These are phyloP conservation scores for Nasonia giraulti DNA, from an alignment of 1,140 invertebrate genomes.

Conservation along the genomic window DNA sequence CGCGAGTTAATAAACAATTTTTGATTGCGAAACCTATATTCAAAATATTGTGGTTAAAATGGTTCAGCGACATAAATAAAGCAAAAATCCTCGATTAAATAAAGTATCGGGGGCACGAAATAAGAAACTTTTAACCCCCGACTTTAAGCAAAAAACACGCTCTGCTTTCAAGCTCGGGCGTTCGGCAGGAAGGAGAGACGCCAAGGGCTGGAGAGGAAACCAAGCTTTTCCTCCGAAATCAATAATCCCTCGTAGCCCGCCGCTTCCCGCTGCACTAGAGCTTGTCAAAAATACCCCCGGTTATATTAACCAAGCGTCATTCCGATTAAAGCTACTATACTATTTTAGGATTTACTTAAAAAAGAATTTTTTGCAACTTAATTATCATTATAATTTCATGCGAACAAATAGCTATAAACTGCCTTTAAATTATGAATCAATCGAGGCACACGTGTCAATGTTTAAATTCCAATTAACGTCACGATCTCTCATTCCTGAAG, in stretches of 20 bases:
- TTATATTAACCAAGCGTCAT: background rate
- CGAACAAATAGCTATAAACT: no score
- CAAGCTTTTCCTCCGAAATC: conserved; percentile 68
- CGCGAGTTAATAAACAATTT: background rate
- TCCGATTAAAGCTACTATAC: no score
- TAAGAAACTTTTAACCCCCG: background rate
- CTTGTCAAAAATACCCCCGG: conserved; percentile 4
- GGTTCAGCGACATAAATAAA: background rate
- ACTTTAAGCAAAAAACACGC: conserved; percentile 50
- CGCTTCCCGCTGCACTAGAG: conserved; percentile 2
- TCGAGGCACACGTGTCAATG: no score
- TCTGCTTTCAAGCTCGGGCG: conserved; percentile 55
- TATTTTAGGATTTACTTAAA: no score
- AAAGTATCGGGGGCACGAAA: background rate
- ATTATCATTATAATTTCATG: no score
- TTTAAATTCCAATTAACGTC: background rate
- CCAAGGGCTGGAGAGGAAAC: conserved; percentile 59
- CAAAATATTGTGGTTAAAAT: no score
- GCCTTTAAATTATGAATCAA: no score
- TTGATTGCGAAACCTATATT: no score
- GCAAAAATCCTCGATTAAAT: background rate
- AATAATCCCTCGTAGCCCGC: conserved; percentile 64
- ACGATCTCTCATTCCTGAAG: background rate
- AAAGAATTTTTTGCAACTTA: no score
- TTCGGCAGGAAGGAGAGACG: conserved; percentile 51